Evolutionary conservation across 2,113 vertebrate genomes (phyloP).

Genomic region (Myiozetetes cayanensis): DNA sequence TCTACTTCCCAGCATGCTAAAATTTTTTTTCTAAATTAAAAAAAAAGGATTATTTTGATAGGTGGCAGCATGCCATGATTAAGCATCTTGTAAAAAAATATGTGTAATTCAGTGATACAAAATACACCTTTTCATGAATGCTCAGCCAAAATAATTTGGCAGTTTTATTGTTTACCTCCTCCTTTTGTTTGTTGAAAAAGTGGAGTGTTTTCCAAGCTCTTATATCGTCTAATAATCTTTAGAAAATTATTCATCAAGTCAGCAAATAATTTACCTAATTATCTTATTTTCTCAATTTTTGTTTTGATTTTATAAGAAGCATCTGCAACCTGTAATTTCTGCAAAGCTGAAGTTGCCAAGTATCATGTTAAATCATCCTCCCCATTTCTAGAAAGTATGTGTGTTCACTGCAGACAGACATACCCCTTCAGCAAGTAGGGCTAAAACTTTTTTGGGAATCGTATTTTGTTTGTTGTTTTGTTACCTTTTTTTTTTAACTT

Average conservation of each 20-base stretch:
- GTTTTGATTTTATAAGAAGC: constrained; percentile 33
- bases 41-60: neutral
- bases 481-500: neutral
- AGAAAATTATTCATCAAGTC: constrained; percentile 48
- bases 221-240: neutral
- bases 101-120: neutral
- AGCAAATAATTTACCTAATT: constrained; percentile 54
- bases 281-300: constrained; percentile 2
- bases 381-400: neutral
- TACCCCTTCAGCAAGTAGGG: neutral
- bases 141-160: constrained; percentile 3
- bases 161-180: constrained; percentile 31
- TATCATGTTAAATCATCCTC: neutral
- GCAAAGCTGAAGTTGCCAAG: constrained; percentile 8
- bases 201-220: neutral
- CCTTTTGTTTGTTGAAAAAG: neutral
- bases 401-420: neutral
- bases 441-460: constrained; percentile 16
- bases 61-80: neutral
- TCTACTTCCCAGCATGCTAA: neutral
- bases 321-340: constrained; percentile 40
- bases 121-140: constrained; percentile 16
- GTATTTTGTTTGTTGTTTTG: constrained; percentile 23
- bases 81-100: constrained; percentile 9
- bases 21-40: neutral